Evolutionary conservation across 1,140 invertebrate species (phyloP).

Genomic region (Zophobas atratus): DNA sequence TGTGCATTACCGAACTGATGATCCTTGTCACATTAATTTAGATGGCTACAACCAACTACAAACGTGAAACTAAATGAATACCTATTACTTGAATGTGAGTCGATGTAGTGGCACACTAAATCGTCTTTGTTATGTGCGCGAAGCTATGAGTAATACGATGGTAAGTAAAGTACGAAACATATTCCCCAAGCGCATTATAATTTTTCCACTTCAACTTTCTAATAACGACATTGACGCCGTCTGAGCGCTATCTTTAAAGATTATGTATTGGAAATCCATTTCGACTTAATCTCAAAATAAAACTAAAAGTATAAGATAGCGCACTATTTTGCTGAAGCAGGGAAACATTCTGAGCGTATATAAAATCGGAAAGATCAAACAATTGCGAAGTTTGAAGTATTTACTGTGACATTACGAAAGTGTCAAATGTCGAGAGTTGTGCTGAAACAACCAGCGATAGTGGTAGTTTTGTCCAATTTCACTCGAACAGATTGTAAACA

Average conservation of each 20-base stretch:
- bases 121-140: conserved; percentile 14
- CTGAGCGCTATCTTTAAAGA: conserved; percentile 31
- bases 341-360: conserved; percentile 21
- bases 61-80: too few species aligned
- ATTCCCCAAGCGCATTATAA: conserved; percentile 25
- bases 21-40: too few species aligned
- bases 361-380: conserved; percentile 30
- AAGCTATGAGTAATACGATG: conserved; percentile 18
- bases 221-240: conserved; percentile 23
- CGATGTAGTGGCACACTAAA: too few species aligned
- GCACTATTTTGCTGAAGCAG: conserved; percentile 10
- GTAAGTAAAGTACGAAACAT: conserved; percentile 13
- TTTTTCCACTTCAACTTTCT: conserved; percentile 31
- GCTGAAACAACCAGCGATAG: neutral
- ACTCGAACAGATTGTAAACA: conserved; percentile 19
- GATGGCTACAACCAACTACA: too few species aligned
- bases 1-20: too few species aligned
- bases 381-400: conserved; percentile 31
- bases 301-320: conserved; percentile 21
- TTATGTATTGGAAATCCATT: conserved; percentile 43
- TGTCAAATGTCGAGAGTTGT: neutral
- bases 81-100: too few species aligned
- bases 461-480: neutral
- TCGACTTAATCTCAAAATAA: conserved; percentile 37
- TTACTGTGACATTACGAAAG: conserved; percentile 12